Conservation (phyloP, 2,113 vertebrate species). For the Festucalex cinctus region DNA sequence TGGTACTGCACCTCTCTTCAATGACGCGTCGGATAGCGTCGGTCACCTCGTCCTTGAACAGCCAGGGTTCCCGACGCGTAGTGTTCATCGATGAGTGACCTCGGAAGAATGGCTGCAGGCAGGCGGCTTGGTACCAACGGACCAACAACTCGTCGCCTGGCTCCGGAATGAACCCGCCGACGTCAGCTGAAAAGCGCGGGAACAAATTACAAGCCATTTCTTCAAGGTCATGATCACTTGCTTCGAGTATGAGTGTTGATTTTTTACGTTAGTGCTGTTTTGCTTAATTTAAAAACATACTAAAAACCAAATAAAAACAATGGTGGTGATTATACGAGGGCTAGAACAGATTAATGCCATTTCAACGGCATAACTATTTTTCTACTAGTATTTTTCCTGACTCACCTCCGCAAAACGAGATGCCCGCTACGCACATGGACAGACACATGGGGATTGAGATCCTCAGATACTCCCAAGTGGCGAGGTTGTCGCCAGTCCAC, state of each 20-base stretch:
- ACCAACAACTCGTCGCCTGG: constrained; percentile 87
- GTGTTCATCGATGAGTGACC: constrained; percentile 80
- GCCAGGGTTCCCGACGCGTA: constrained; percentile 90
- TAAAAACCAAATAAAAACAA: too few species aligned
- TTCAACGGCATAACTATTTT: not conserved
- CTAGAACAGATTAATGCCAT: too few species aligned
- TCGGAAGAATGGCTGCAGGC: constrained; percentile 93
- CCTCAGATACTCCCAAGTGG: constrained; percentile 87
- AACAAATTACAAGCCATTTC: too few species aligned
- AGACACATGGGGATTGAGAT: constrained; percentile 93
- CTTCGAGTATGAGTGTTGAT: too few species aligned
- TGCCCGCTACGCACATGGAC: constrained; percentile 82
- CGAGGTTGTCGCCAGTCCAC: constrained; percentile 93
- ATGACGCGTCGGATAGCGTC: constrained; percentile 77
- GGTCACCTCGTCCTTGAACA: constrained; percentile 81
- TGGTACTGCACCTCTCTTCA: constrained; percentile 67
- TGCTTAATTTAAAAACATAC: too few species aligned
- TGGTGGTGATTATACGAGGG: too few species aligned
- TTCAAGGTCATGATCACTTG: too few species aligned
- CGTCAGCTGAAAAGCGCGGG: constrained; percentile 89
- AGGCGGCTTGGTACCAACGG: constrained; percentile 93
- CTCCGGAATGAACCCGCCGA: constrained; percentile 88
- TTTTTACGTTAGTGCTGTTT: too few species aligned
- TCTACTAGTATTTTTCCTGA: too few species aligned
- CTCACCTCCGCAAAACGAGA: constrained; percentile 93